Percentiles rank a stretch among this genome's conserved stretches.
Evolutionary conservation across 37 sponge, comb jelly and placozoan genomes (phyloP).

Genomic region (Crambe crambe): DNA sequence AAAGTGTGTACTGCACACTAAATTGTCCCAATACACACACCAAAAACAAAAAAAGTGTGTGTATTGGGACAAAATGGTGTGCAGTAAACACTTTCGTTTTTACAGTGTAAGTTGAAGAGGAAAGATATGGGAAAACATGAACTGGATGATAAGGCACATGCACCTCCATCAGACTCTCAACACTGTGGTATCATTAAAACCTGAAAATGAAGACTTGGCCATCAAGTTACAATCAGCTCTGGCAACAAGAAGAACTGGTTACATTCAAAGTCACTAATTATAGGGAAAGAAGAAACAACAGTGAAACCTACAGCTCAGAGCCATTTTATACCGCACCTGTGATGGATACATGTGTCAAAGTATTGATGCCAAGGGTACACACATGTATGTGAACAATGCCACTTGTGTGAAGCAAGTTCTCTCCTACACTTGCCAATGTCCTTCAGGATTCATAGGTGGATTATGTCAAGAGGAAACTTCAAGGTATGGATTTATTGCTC

Average conservation of each 20-base stretch:
- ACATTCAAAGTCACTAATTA: background rate
- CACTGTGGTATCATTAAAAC: background rate
- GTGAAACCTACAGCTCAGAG: background rate
- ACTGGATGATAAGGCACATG: background rate
- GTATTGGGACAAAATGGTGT: no score
- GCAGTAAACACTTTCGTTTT: no score
- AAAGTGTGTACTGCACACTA: no score
- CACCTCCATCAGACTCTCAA: background rate
- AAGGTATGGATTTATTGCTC: background rate
- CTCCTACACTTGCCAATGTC: background rate
- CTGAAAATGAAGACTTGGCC: no score
- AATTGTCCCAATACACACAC: no score
- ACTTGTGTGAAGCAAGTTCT: background rate
- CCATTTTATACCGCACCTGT: conserved; percentile 38
- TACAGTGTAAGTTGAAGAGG: background rate
- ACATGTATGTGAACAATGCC: background rate
- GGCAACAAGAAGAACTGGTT: background rate
- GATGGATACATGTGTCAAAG: conserved; percentile 8
- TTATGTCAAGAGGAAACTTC: background rate
- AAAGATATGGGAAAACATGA: conserved; percentile 15
- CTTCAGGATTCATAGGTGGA: background rate
- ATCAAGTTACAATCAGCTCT: no score
- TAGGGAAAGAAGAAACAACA: background rate
- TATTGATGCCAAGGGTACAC: conserved; percentile 32
- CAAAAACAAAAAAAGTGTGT: no score